These are phyloP conservation scores for Aythya baeri DNA, from an alignment of 2,113 vertebrate genomes.

Conservation along the genomic window DNA sequence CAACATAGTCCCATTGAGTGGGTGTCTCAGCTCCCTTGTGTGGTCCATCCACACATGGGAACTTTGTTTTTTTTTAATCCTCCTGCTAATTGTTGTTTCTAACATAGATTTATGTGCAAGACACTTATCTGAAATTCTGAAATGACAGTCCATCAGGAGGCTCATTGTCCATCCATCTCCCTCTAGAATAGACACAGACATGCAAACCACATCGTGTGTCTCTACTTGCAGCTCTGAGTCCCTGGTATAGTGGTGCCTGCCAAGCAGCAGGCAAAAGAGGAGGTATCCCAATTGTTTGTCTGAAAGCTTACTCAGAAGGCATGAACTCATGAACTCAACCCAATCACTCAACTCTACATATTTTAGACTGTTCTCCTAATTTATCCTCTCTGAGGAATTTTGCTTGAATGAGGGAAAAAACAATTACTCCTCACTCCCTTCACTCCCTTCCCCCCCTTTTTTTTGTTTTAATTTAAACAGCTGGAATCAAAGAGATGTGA, in stretches of 20 bases:
- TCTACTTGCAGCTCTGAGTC: background rate
- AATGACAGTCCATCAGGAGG: background rate
- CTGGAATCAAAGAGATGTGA: background rate
- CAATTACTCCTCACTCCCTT: accelerated
- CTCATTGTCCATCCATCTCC: background rate
- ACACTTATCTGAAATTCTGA: background rate
- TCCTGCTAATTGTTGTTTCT: background rate
- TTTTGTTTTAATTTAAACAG: background rate
- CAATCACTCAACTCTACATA: background rate
- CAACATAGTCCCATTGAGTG: background rate
- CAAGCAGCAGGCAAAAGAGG: background rate
- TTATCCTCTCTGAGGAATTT: background rate
- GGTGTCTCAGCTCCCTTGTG: background rate
- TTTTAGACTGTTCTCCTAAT: background rate
- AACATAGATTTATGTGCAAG: background rate
- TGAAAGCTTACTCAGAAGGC: background rate
- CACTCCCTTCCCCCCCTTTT: background rate
- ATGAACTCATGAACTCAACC: no score
- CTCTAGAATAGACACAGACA: background rate
- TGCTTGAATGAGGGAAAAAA: background rate
- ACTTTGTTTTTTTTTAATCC: background rate
- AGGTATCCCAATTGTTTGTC: background rate
- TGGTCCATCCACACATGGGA: background rate
- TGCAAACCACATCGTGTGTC: background rate
- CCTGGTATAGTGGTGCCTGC: accelerated